phyloP scores from a whole-genome alignment of 1,140 invertebrate species.

The Camponotus vicinus region DNA sequence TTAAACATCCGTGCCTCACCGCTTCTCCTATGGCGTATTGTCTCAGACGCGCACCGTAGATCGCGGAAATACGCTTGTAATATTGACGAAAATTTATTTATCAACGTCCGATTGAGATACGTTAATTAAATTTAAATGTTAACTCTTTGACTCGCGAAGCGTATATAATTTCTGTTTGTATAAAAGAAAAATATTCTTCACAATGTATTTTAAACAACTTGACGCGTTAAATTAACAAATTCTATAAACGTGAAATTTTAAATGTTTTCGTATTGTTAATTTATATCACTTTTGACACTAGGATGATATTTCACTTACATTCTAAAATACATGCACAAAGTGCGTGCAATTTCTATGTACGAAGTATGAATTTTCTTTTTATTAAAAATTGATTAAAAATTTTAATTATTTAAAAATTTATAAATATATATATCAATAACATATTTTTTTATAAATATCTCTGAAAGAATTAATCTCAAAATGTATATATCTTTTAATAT shows the following conservation, averaged over 20 bases:
- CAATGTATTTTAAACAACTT: neutral
- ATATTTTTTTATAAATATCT: neutral
- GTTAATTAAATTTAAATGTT: conserved; percentile 5
- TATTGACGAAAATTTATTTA: conserved; percentile 3
- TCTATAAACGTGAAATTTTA: neutral
- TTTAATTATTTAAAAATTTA: neutral
- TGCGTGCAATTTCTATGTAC: too few relatives aligned
- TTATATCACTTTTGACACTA: conserved; percentile 5
- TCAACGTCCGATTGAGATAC: neutral
- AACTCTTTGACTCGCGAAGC: neutral
- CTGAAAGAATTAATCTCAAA: neutral
- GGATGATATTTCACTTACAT: conserved; percentile 8
- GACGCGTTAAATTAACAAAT: conserved; percentile 39
- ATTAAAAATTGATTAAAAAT: neutral
- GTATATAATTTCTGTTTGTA: conserved; percentile 20
- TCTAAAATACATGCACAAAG: neutral
- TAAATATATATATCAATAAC: neutral
- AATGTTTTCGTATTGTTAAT: neutral
- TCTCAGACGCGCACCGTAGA: neutral
- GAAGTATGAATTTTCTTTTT: neutral
- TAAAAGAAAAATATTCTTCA: neutral
- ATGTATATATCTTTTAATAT: neutral
- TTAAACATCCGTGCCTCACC: conserved; percentile 44
- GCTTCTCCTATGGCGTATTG: neutral
- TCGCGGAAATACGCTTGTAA: neutral